These are phyloP conservation scores for Musca vetustissima DNA, from an alignment of 1,140 invertebrate species.

Conservation along the genomic window DNA sequence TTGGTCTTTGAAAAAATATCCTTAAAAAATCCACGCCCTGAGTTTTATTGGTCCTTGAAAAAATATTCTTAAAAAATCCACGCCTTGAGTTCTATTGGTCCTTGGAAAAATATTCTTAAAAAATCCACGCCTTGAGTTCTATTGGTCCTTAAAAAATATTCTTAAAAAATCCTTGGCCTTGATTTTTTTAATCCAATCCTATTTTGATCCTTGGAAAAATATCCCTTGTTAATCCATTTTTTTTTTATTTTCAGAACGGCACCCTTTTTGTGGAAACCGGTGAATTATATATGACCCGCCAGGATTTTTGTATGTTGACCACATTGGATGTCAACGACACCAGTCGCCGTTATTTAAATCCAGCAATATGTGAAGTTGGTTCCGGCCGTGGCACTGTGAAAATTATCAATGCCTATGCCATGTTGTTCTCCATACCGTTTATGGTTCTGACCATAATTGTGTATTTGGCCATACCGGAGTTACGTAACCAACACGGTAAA, in stretches of 20 bases:
- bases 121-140: too few species aligned
- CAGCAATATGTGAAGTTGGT: conserved; percentile 43
- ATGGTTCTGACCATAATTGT: conserved; percentile 70
- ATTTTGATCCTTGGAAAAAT: too few species aligned
- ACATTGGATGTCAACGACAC: conserved; percentile 34
- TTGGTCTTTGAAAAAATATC: too few species aligned
- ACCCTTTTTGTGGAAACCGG: conserved; percentile 42
- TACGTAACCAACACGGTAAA: conserved; percentile 72
- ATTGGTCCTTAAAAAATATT: too few species aligned
- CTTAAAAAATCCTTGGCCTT: too few species aligned
- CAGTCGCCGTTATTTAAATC: conserved; percentile 42
- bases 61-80: too few species aligned
- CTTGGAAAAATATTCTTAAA: too few species aligned
- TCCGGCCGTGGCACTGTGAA: conserved; percentile 39
- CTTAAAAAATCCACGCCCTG: too few species aligned
- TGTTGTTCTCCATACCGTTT: conserved; percentile 72
- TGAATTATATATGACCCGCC: conserved; percentile 34
- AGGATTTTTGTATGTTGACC: conserved; percentile 45
- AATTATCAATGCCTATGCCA: conserved; percentile 57
- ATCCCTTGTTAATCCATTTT: not conserved
- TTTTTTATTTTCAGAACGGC: conserved; percentile 34
- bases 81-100: too few species aligned
- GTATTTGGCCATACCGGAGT: conserved; percentile 69
- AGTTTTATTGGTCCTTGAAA: too few species aligned
- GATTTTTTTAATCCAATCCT: too few species aligned